Conservation (phyloP, 2,888 invertebrate species). For the Drosophila niveifrons region DNA sequence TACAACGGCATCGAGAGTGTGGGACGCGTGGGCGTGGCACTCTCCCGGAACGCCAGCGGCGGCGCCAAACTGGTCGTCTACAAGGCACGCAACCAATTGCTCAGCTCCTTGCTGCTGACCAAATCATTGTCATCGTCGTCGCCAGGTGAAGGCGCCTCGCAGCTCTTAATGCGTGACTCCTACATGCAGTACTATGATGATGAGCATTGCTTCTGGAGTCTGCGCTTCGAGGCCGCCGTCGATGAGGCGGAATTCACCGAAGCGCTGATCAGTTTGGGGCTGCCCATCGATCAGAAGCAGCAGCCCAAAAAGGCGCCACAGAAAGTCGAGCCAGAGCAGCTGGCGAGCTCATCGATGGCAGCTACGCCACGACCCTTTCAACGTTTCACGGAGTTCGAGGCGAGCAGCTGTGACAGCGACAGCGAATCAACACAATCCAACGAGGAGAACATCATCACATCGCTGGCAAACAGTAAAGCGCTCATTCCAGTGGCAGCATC, state of each 20-base stretch:
- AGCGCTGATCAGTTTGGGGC: slow-evolving; percentile 9
- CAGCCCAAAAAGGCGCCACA: neutral
- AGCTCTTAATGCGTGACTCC: slow-evolving; percentile 59
- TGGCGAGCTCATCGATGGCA: slow-evolving; percentile 2
- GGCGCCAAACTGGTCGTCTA: slow-evolving; percentile 72
- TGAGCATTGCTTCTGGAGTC: slow-evolving; percentile 86
- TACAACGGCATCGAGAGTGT: slow-evolving; percentile 39
- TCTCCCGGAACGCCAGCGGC: slow-evolving; percentile 81
- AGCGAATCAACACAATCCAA: slow-evolving; percentile 35
- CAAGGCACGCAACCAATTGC: slow-evolving; percentile 60
- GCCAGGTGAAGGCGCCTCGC: neutral
- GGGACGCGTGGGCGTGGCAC: slow-evolving; percentile 85
- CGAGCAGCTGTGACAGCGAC: slow-evolving; percentile 24
- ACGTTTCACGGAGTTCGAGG: neutral
- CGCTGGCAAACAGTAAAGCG: neutral
- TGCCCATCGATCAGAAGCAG: slow-evolving; percentile 29
- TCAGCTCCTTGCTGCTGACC: slow-evolving; percentile 61
- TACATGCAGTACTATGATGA: slow-evolving; percentile 86
- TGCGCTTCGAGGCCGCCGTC: slow-evolving; percentile 85
- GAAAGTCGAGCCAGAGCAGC: neutral
- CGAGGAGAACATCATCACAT: slow-evolving; percentile 15
- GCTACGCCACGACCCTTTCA: neutral
- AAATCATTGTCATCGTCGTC: slow-evolving; percentile 18
- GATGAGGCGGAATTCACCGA: slow-evolving; percentile 55
- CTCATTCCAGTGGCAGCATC: too few species aligned